Base-by-base conservation (phyloP, 2,113 vertebrate genomes). In the Grantiella picta region DNA sequence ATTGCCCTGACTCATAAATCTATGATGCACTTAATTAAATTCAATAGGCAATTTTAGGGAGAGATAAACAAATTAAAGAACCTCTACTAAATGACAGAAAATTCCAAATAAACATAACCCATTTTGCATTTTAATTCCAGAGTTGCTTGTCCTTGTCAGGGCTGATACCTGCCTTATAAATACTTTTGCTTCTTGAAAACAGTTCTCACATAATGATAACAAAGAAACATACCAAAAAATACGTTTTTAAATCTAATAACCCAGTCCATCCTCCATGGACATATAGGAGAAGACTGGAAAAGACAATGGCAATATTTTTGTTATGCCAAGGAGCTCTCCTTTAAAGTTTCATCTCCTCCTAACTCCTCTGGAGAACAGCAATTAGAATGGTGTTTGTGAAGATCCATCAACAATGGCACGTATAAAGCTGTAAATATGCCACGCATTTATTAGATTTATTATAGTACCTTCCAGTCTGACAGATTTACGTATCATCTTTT, bases 31-130 rank as follows among this genome's bases (percentile, higher is more conserved):
- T 96, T 94, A 93, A 95, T 96, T 96, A 93, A 97, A 96, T 96
- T 94, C 94, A 96, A 92, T 86, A 92, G 44, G 57, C 76, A 90
- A 90, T 95, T 94, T 92, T 90, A 90, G 65, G 28, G 60, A 94
- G 90, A 94, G 82, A 94, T 76, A 96, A 97, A 94, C 92, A 96
- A 95, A 96, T 96, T 95, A 93, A 92, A 78, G 72, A 96, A 78
- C 35, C 49, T 89, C 69, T 81, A 69, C 72, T 93, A 94, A 94
- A 96, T 79, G 86, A 90, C 44, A 89, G 68, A 83, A 92, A 95
- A 86, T 89, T 95, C 80, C 76, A 94, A 96, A 96, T 93, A 90
- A 94, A 90, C 77, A 76, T 90, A 93, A 96, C 53, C 40, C 40
- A 82, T 95, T 92, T 93, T 79, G 72, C 90, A 81, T 95, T 93